Percentiles rank a stretch among this genome's conserved stretches.
These are phyloP conservation scores for Mastomys coucha DNA, from an alignment of 2,113 vertebrate species.

Conservation along the genomic window DNA sequence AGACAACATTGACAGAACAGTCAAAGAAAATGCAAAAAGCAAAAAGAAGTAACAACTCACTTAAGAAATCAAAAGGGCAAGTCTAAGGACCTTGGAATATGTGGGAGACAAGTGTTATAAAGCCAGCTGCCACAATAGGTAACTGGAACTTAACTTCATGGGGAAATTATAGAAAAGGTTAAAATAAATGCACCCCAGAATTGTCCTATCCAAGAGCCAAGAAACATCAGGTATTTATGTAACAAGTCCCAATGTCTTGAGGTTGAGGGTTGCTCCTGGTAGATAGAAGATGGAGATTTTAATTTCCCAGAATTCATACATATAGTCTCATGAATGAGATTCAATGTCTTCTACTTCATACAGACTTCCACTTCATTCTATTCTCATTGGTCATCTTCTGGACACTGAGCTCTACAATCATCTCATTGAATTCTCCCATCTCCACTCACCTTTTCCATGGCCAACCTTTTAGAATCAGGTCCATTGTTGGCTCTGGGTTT, in stretches of 20 bases:
- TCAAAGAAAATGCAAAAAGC: no score
- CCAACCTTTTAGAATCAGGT: background rate
- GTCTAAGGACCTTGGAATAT: constrained; percentile 1
- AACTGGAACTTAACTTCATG: constrained; percentile 24
- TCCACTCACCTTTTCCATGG: background rate
- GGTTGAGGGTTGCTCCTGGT: background rate
- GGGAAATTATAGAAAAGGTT: background rate
- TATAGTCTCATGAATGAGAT: background rate
- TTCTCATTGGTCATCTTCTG: constrained; percentile 19
- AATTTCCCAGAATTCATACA: background rate
- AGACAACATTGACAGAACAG: no score
- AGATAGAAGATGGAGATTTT: background rate
- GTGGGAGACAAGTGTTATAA: background rate
- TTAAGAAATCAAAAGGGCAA: background rate
- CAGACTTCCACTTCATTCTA: background rate
- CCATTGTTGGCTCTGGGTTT: constrained; percentile 8
- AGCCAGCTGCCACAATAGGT: constrained; percentile 11
- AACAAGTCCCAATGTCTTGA: background rate
- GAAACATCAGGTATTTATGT: background rate
- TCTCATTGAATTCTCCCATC: constrained; percentile 23
- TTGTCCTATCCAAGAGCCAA: background rate
- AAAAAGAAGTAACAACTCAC: constrained; percentile 29
- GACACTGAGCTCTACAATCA: background rate
- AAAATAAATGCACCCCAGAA: constrained; percentile 24
- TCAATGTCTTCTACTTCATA: constrained; percentile 8